A percentile compares a stretch with the other conserved stretches of the same genome.
phyloP scores from a whole-genome alignment of 2,888 invertebrate genomes.

The Nomada fabriciana region DNA sequence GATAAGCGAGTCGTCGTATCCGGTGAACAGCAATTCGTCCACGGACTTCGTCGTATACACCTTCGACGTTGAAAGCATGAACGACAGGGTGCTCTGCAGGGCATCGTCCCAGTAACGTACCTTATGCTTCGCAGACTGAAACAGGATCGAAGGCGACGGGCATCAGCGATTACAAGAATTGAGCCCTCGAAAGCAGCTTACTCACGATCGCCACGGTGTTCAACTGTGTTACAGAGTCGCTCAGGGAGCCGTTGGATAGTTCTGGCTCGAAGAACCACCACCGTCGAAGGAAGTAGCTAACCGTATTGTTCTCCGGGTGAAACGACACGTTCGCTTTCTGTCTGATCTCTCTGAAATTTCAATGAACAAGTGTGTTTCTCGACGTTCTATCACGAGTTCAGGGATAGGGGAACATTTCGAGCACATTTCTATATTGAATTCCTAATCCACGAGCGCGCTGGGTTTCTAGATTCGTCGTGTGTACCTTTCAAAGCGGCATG shows the following conservation, averaged over 20 bases:
- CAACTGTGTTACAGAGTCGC: slow-evolving; percentile 89
- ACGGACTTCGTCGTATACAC: slow-evolving; percentile 88
- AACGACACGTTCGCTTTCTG: slow-evolving; percentile 90
- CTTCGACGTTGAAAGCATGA: slow-evolving; percentile 86
- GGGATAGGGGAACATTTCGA: no score
- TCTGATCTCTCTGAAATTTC: slow-evolving; percentile 87
- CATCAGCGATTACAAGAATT: no score
- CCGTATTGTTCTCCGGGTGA: slow-evolving; percentile 89
- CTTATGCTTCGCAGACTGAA: slow-evolving; percentile 86
- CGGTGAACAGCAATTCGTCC: slow-evolving; percentile 91
- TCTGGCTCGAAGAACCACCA: slow-evolving; percentile 90
- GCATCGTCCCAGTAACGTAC: slow-evolving; percentile 87
- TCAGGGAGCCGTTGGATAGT: slow-evolving; percentile 88
- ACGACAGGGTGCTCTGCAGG: slow-evolving; percentile 87
- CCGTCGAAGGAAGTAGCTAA: slow-evolving; percentile 89
- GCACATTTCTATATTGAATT: no score
- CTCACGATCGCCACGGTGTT: slow-evolving; percentile 93
- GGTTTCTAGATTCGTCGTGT: no score
- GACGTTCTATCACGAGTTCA: background rate
- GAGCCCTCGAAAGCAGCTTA: background rate
- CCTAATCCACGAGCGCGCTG: no score
- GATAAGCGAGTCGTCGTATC: slow-evolving; percentile 91
- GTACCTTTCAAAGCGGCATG: no score
- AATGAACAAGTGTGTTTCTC: background rate
- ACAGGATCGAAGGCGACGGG: background rate